phyloP scores from a whole-genome alignment of 2,888 invertebrate species.

The Arrhopalites spinosus region DNA sequence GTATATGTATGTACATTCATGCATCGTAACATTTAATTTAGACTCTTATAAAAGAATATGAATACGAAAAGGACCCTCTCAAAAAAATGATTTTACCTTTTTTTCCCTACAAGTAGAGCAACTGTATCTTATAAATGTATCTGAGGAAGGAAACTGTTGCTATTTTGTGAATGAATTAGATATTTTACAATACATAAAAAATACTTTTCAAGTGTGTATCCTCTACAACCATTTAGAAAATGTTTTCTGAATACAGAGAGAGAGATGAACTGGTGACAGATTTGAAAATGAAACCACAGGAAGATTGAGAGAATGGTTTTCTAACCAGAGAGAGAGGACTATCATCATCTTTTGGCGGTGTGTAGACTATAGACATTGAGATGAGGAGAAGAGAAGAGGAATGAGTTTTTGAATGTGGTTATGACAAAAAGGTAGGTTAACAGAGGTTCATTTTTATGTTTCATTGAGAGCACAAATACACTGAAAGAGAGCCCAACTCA shows the following conservation, averaged over 20 bases:
- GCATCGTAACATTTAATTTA: no score
- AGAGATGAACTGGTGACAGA: slow-evolving; percentile 12
- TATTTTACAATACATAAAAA: not conserved
- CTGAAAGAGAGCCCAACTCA: slow-evolving; percentile 30
- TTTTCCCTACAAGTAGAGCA: no score
- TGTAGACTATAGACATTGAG: not conserved
- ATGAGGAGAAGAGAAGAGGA: not conserved
- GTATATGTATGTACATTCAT: no score
- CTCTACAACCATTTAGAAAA: not conserved
- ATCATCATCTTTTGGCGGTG: not conserved
- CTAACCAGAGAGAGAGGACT: not conserved
- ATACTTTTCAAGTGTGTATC: not conserved
- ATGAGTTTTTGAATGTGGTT: not conserved
- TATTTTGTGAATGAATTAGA: no score
- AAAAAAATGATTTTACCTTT: no score
- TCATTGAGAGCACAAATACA: not conserved
- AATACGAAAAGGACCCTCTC: no score
- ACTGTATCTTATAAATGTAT: no score
- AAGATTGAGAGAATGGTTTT: not conserved
- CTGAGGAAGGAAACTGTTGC: no score
- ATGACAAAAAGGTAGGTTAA: not conserved
- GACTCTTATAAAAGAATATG: no score
- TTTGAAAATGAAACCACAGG: slow-evolving; percentile 17
- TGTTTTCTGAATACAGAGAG: not conserved
- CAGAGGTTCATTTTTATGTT: slow-evolving; percentile 3